Base-by-base conservation (phyloP, 2,888 invertebrate genomes). In the Agrotis exclamationis region DNA sequence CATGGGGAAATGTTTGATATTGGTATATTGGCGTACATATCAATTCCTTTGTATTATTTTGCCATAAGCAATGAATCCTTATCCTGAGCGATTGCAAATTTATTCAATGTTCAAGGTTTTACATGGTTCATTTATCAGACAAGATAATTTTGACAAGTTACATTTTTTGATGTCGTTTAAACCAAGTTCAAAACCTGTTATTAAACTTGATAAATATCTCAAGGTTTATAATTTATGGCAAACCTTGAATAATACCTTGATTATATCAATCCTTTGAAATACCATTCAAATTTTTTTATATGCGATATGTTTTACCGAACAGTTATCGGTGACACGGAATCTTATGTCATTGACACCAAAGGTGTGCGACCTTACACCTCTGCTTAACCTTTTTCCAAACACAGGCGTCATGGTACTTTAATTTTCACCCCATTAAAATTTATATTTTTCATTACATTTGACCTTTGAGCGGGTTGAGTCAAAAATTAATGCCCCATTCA, bases 391-490 rank as follows among this genome's bases (percentile, higher is more conserved):
- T 71, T 67, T 2, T 14, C 16, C 18, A 51, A 74, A 44, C 6
- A 11, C 50, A 63, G n/a, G 11, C 33, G 64, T 63, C 47, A 68
- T 54, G 51, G 59, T 64, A 58, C 39, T 65, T 68, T 14, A 66
- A 53, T 67, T 64, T 76, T 56, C 51, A 76, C 64, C 78, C 81
- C 57, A 80, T 76, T 67, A 65, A 62, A 54, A 28, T 60, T 64
- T 64, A 64, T 57, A 22, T 66, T 58, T 63, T 67, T 68, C 53
- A 22, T 67, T 60, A 80, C 66, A 76, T 67, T 67, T 62, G 54
- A 73, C 73, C 73, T 79, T 79, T 68, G 7, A 0, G 3, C 22
- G 3, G 24, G 56, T 81, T 77, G 73, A 79, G 59, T 78, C 79
- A 74, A 2, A 70, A 51, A 63, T 64, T 53, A 70, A 80, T 67